Base-by-base conservation (phyloP, 2,113 vertebrate genomes). In the Sylvia atricapilla region DNA sequence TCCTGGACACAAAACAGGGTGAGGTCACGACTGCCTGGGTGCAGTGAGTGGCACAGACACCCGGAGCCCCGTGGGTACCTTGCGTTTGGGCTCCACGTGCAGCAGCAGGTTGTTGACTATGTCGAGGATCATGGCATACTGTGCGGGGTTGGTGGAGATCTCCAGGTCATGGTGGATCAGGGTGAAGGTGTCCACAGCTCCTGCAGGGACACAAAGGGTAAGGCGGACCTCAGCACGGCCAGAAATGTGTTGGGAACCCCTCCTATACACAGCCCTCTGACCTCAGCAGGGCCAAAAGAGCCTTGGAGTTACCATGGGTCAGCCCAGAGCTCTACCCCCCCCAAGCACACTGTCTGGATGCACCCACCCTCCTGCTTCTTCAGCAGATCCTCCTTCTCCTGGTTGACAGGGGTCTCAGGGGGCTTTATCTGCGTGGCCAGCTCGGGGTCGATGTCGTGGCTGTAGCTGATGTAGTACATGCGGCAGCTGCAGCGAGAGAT, bases 401-500 rank as follows among this genome's bases (percentile, higher is more conserved):
- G 99, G 93, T 98, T 97, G 84, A 98, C 98, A 3, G 98, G 98
- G 50, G 98, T 97, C 93, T 99, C 98, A 0, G 99, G 99, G 10
- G 99, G 99, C 96, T 99, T 99, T 97, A 99, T 99, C 97, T 99
- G 99, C 0, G 99, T 99, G 95, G 99, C 99, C 90, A 99, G 97
- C 94, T 99, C 99, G 0, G 99, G 99, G 98, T 99, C 98, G 35
- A 99, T 99, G 95, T 99, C 99, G 6, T 99, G 99, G 96, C 99
- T 99, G 97, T 99, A 99, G 95, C 99, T 99, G 97, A 99, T 99
- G 97, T 99, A 99, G 96, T 99, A 99, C 99, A 99, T 99, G 88
- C 99, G 98, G 96, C 99, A 99, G 96, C 98, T 99, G 97, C 99
- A 99, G 69, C 99, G 99, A 1, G 99, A 99, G 97, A 99, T 99